Evolutionary conservation across 2,888 invertebrate genomes (phyloP).

Genomic region (Drosophila infuscata): DNA sequence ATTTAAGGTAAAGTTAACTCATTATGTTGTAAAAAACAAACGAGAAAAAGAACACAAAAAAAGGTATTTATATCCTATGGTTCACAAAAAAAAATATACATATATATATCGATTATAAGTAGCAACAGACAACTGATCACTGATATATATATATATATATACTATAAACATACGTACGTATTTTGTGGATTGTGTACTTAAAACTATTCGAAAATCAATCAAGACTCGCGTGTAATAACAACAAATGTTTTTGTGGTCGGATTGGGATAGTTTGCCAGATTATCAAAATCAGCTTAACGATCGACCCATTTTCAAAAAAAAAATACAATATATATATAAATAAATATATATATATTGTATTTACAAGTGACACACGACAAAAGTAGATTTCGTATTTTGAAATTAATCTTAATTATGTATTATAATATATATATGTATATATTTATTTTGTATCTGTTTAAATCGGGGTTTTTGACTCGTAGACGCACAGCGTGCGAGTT

Average conservation of each 20-base stretch:
- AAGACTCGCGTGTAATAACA: constrained; percentile 59
- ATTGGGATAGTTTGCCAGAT: constrained; percentile 36
- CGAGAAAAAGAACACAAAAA: constrained; percentile 37
- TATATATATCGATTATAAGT: constrained; percentile 32
- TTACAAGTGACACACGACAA: constrained; percentile 20
- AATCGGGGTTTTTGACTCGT: constrained; percentile 24
- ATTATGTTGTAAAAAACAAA: constrained; percentile 34
- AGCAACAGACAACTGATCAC: constrained; percentile 75
- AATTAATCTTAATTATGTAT: constrained; percentile 1
- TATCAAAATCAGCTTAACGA: constrained; percentile 55
- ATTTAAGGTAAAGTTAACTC: constrained; percentile 43
- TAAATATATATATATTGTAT: constrained; percentile 11
- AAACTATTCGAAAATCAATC: constrained; percentile 67
- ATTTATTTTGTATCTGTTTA: constrained; percentile 1
- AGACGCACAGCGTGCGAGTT: constrained; percentile 37
- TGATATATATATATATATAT: constrained; percentile 29
- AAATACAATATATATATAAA: constrained; percentile 1
- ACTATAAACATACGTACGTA: constrained; percentile 52
- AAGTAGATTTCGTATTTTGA: constrained; percentile 1
- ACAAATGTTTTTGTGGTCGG: constrained; percentile 67
- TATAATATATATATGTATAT: constrained; percentile 3
- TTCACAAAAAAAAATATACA: constrained; percentile 14
- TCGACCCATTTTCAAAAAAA: constrained; percentile 36
- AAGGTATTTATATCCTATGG: constrained; percentile 20
- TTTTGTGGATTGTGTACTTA: constrained; percentile 51